These are phyloP conservation scores for Vesta saturnalis DNA, from an alignment of 2,888 invertebrate species.

Conservation along the genomic window DNA sequence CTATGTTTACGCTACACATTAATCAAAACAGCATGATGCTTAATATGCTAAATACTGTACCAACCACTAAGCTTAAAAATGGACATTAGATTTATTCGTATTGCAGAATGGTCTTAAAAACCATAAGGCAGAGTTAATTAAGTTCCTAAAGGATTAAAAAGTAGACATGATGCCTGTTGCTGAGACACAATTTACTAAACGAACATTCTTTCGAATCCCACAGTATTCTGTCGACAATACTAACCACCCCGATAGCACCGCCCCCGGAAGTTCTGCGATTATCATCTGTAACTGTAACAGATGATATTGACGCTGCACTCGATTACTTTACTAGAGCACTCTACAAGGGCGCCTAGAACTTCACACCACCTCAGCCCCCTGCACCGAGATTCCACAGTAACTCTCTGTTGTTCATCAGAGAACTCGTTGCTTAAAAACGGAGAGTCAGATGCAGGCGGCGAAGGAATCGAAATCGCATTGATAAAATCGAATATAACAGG, in stretches of 20 bases:
- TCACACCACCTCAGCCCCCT: neutral
- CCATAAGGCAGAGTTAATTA: neutral
- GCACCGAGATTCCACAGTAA: neutral
- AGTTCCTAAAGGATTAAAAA: no score
- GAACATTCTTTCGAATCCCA: no score
- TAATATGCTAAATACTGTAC: no score
- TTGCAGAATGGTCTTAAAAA: neutral
- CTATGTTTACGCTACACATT: no score
- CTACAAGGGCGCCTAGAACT: neutral
- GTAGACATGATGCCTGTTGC: no score
- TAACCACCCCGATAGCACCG: neutral
- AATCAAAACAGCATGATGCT: no score
- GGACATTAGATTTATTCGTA: no score
- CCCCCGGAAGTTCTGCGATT: neutral
- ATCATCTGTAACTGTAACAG: neutral
- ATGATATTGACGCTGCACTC: neutral
- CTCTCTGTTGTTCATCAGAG: slow-evolving; percentile 1
- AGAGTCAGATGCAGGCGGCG: slow-evolving; percentile 6
- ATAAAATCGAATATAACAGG: no score
- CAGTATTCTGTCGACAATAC: no score
- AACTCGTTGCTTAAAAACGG: slow-evolving; percentile 10
- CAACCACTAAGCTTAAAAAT: no score
- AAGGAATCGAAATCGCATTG: slow-evolving; percentile 16
- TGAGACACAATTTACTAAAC: no score
- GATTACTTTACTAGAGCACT: no score